phyloP scores from a whole-genome alignment of 2,113 vertebrate genomes.

The Chaenocephalus aceratus region DNA sequence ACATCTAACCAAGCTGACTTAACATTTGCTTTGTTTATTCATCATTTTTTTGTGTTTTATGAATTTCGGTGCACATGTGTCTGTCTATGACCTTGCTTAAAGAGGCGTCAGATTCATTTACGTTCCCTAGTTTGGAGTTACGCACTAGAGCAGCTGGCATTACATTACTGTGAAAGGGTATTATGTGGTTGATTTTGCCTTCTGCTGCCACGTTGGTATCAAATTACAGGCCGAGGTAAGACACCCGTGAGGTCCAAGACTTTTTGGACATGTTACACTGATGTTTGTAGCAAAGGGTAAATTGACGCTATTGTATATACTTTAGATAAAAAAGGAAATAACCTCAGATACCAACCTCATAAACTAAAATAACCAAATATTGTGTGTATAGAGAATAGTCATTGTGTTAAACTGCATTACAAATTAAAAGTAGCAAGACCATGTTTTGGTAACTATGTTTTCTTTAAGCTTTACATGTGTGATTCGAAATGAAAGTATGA shows the following conservation, averaged over 20 bases:
- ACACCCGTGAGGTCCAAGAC: slow-evolving; percentile 1
- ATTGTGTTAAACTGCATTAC: neutral
- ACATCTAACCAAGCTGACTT: slow-evolving; percentile 15
- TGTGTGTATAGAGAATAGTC: neutral
- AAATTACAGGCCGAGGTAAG: slow-evolving; percentile 21
- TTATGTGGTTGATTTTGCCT: slow-evolving; percentile 13
- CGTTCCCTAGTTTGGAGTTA: slow-evolving; percentile 30
- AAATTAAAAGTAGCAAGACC: too few relatives aligned
- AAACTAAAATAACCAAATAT: neutral
- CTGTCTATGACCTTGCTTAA: neutral
- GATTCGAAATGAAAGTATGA: neutral
- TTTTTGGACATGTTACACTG: neutral
- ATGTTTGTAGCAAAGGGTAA: neutral
- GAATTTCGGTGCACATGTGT: neutral
- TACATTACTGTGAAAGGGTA: slow-evolving; percentile 26
- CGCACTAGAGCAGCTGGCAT: slow-evolving; percentile 29
- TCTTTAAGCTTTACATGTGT: too few relatives aligned
- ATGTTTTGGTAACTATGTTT: too few relatives aligned
- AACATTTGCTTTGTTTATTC: slow-evolving; percentile 11
- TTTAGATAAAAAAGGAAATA: neutral
- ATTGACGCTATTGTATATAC: too few relatives aligned
- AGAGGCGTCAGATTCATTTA: slow-evolving; percentile 16
- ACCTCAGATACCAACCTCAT: neutral
- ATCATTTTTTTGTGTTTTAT: neutral
- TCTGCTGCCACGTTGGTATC: slow-evolving; percentile 23